phyloP scores from a whole-genome alignment of 2,113 vertebrate genomes.

The Varanus salvator region DNA sequence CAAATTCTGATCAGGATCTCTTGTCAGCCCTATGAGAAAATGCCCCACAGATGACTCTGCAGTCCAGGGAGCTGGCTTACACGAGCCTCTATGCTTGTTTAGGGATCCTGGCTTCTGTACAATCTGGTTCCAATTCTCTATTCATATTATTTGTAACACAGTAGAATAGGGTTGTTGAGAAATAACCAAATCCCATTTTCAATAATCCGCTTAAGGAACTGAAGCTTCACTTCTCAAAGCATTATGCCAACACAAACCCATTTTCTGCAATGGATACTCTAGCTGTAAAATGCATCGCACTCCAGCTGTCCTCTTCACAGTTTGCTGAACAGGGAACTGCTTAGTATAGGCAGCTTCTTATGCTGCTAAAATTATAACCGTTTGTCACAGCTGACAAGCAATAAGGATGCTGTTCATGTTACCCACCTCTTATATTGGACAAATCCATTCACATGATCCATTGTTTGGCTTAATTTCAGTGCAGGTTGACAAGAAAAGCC shows the following conservation, averaged over 20 bases:
- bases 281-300: conserved; percentile 26
- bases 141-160: conserved; percentile 11
- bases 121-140: background rate
- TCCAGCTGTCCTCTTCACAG: conserved; percentile 46
- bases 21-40: background rate
- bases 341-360: conserved; percentile 27
- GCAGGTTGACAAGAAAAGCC: background rate
- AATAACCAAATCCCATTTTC: conserved; percentile 38
- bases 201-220: conserved; percentile 40
- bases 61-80: background rate
- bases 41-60: background rate
- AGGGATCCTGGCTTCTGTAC: background rate
- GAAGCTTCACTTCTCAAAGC: conserved; percentile 23
- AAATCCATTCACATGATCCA: conserved; percentile 24
- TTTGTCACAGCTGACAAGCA: conserved; percentile 33
- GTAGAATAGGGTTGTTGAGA: conserved; percentile 5
- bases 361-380: conserved; percentile 17
- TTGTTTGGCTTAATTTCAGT: background rate
- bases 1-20: conserved; percentile 9
- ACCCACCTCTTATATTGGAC: background rate
- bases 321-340: conserved; percentile 37
- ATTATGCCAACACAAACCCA: conserved; percentile 41
- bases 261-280: conserved; percentile 32
- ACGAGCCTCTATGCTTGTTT: background rate
- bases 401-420: background rate